Evolutionary conservation across 2,113 vertebrate genomes (phyloP).

Genomic region (Podilymbus podiceps): DNA sequence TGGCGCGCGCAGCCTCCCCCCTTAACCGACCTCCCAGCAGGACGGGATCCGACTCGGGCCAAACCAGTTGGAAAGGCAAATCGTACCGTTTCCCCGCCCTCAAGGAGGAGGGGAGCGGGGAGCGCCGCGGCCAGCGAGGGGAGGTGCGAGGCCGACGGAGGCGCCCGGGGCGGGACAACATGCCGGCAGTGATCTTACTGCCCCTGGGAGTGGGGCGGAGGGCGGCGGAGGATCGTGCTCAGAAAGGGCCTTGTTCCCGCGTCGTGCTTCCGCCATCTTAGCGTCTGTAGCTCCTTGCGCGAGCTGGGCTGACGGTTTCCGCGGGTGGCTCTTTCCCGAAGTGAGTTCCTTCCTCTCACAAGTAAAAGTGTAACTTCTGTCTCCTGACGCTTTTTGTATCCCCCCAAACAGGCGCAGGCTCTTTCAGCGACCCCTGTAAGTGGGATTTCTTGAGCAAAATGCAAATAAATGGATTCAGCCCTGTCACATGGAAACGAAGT

Average conservation of each 20-base stretch:
- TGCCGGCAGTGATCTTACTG: fast-evolving
- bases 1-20: fast-evolving
- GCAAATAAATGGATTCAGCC: background rate
- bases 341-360: background rate
- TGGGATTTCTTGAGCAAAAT: background rate
- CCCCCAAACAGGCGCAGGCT: background rate
- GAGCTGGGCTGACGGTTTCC: too few species aligned
- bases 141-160: fast-evolving
- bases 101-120: too few species aligned
- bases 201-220: too few species aligned
- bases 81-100: fast-evolving
- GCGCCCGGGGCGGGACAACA: fast-evolving
- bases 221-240: fast-evolving
- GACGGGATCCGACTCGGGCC: background rate
- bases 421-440: background rate
- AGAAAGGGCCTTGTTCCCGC: fast-evolving
- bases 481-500: background rate
- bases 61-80: background rate
- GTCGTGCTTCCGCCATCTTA: fast-evolving
- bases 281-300: fast-evolving
- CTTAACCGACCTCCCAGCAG: fast-evolving
- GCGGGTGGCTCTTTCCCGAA: fast-evolving
- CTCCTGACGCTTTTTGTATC: background rate
- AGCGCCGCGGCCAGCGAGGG: fast-evolving
- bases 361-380: background rate